Base-by-base conservation (phyloP, 2,113 vertebrate species). In the Scomber colias region DNA sequence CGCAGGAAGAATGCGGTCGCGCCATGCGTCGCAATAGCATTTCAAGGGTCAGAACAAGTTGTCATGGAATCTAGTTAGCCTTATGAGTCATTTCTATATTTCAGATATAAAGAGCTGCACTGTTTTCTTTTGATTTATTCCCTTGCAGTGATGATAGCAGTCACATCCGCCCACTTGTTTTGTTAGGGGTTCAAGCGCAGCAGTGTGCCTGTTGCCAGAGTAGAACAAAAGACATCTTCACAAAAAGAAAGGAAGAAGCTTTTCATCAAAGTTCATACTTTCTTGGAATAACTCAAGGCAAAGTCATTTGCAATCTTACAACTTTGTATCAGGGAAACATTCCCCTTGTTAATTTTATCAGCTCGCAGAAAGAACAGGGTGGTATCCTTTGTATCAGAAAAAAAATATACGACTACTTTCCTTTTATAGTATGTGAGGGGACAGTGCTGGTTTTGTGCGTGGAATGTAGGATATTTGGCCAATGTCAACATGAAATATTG, bases 401-500 rank as follows among this genome's bases (percentile, higher is more conserved):
- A 71, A 56, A 86, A 70, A 73, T 59, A 61, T 50, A 19, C 3
- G 10, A 5, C 24, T 55, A 1, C 40, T 59, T 81, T 65, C 24
- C 8, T 8, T 2, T 50, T 65, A 3, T 24, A 71, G 54, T 35
- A 46, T 65, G 48, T 64, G 14, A 30, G 48, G n/a, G 64, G 65
- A 77, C 70, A 69, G 73, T 54, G 63, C 75, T 1, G 21, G 30
- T 79, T 85, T 78, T 85, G 65, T 84, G 72, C 40, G 1, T 30
- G 44, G 75, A 75, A 79, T 50, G 78, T 71, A 6, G 49, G 44
- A 71, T 80, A 85, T 90, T 88, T 86, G 79, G 79, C 62, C 77
- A 62, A 87, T 51, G 83, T 85, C 87, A 83, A 90, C 83, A 82
- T 88, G 85, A 92, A 87, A 87, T 87, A 90, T 84, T 81, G 82